Evolutionary conservation across 1,140 invertebrate genomes (phyloP).

Genomic region (Colletes latitarsis): DNA sequence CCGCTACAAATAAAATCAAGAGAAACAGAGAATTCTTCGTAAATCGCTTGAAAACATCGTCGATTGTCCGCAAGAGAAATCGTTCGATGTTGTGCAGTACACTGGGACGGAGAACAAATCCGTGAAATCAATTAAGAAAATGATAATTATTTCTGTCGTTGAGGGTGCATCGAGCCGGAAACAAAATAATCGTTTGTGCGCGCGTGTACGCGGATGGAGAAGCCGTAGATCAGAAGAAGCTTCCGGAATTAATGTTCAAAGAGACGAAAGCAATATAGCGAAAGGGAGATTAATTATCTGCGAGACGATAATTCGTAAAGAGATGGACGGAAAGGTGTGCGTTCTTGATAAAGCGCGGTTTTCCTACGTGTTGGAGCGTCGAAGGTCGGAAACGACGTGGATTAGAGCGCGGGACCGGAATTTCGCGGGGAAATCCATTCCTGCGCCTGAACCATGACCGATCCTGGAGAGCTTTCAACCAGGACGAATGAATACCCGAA

Average conservation of each 20-base stretch:
- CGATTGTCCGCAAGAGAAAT: no score
- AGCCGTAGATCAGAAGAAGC: constrained; percentile 16
- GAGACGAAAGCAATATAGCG: constrained; percentile 25
- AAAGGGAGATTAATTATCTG: constrained; percentile 43
- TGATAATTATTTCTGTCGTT: not conserved
- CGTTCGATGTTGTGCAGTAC: no score
- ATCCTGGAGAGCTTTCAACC: constrained; percentile 61
- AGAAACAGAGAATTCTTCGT: no score
- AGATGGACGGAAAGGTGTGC: constrained; percentile 18
- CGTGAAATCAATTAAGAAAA: constrained; percentile 15
- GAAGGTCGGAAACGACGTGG: constrained; percentile 56
- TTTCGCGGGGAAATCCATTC: constrained; percentile 63
- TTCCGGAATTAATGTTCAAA: constrained; percentile 17
- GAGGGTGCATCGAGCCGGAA: no score
- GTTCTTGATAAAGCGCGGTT: constrained; percentile 42
- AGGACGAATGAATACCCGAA: constrained; percentile 59
- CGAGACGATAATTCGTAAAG: constrained; percentile 52
- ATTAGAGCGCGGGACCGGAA: constrained; percentile 62
- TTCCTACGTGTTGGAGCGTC: constrained; percentile 49
- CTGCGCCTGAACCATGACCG: constrained; percentile 61
- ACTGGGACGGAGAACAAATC: no score
- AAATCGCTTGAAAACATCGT: no score
- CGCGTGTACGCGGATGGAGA: not conserved
- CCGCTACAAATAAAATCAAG: no score
- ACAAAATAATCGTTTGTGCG: not conserved